Evolutionary conservation across 2,888 invertebrate genomes (phyloP), one percentile per base, ranked within the genome.

Genomic region (Parascotia fuliginaria): DNA sequence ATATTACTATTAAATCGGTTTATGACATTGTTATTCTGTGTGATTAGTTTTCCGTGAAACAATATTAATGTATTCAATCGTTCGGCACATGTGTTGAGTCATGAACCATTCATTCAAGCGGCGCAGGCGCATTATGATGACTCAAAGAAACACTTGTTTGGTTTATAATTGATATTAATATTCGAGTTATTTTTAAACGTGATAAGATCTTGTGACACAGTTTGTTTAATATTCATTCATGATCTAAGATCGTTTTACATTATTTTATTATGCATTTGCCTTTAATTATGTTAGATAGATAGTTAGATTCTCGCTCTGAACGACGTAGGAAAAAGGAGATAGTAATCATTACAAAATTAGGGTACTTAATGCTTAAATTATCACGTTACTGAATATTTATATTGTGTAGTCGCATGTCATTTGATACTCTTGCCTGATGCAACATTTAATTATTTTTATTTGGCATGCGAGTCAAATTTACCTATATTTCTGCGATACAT

Each of bases 1-100:
- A 37, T 33, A 32, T 32, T 33, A 42, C 3, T 11, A 16, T 15
- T 34, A 13, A 7, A 44, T 32, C 32, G 46, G 7, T 63, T 50
- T 37, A 28, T 13, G 55, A 55, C 54, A 52, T 50, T 54, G 42
- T 55, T 67, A 42, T 57, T 55, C 58, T 59, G 61, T 36, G 54
- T 65, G 64, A 75, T 72, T 68, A 58, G 67, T 65, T 75, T 78
- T 78, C 79, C 69, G 28, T 62, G 72, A 75, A 79, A 49, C 29
- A 37, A 55, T 59, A 67, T 65, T 63, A 60, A 56, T 62, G 48
- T 54, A 61, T 52, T 49, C 59, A 53, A 42, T 39, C 42, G 33
- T 54, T 62, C 38, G 58, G 48, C 57, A 58, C 45, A 39, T 38
- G 44, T 46, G 37, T 57, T 77, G 76, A 77, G 27, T 79, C 79